phyloP scores from a whole-genome alignment of 2,113 vertebrate species.

The Centropristis striata region DNA sequence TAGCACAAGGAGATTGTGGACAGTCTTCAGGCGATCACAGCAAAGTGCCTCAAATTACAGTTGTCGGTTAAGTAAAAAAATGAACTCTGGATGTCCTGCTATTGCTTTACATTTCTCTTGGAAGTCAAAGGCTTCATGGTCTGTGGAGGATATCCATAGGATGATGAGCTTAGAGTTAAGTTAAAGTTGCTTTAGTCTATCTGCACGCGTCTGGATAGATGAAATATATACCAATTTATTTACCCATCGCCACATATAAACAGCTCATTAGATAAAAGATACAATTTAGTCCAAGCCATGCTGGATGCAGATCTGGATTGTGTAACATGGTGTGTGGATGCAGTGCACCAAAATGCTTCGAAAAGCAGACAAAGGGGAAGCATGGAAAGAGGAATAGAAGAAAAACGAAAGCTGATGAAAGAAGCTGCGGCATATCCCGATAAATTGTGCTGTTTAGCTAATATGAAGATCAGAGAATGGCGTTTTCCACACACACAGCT shows the following conservation, averaged over 20 bases:
- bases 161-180: slow-evolving; percentile 6
- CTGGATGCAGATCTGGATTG: background rate
- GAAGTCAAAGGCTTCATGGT: slow-evolving; percentile 15
- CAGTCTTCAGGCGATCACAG: slow-evolving; percentile 76
- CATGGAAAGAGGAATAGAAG: background rate
- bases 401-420: background rate
- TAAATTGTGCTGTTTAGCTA: slow-evolving; percentile 2
- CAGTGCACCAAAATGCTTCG: slow-evolving; percentile 2
- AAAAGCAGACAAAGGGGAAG: background rate
- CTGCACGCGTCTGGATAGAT: background rate
- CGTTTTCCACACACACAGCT: background rate
- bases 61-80: slow-evolving; percentile 65
- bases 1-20: slow-evolving; percentile 77
- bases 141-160: slow-evolving; percentile 22
- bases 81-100: slow-evolving; percentile 2
- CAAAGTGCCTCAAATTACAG: slow-evolving; percentile 71
- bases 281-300: background rate
- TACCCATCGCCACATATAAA: background rate
- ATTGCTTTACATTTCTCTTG: slow-evolving; percentile 39
- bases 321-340: background rate
- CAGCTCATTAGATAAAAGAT: slow-evolving; percentile 5
- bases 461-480: background rate
- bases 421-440: background rate
- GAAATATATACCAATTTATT: background rate
- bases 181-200: background rate